These are phyloP conservation scores for Morphnarchus princeps DNA, from an alignment of 2,113 vertebrate species.

Conservation along the genomic window DNA sequence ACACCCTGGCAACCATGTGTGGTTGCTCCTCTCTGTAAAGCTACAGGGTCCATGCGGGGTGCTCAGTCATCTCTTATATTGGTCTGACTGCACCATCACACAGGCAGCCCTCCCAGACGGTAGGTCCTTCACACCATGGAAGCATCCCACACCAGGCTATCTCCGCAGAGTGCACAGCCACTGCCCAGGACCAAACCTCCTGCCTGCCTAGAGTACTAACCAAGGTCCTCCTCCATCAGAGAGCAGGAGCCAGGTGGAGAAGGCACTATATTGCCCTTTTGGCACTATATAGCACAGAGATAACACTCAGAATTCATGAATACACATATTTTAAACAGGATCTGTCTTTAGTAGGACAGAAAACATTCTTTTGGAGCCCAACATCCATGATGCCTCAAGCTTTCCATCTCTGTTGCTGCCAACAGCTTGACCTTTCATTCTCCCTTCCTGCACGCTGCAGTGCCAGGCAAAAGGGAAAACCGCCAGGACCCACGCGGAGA, in stretches of 20 bases:
- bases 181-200: background rate
- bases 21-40: background rate
- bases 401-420: background rate
- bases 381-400: background rate
- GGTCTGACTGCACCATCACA: background rate
- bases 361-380: background rate
- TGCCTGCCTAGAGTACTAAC: background rate
- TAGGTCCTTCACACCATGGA: background rate
- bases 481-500: background rate
- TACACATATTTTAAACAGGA: background rate
- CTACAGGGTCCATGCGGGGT: accelerated
- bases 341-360: background rate
- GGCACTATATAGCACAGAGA: background rate
- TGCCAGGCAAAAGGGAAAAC: background rate
- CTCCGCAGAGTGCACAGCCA: background rate
- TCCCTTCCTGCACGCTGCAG: background rate
- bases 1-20: background rate
- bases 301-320: background rate
- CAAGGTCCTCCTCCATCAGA: background rate
- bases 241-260: background rate
- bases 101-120: background rate
- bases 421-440: background rate
- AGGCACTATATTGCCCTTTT: background rate
- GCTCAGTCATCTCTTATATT: background rate
- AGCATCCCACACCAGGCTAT: background rate